phyloP scores from a whole-genome alignment of 2,888 invertebrate species.

The Drosophila dives region DNA sequence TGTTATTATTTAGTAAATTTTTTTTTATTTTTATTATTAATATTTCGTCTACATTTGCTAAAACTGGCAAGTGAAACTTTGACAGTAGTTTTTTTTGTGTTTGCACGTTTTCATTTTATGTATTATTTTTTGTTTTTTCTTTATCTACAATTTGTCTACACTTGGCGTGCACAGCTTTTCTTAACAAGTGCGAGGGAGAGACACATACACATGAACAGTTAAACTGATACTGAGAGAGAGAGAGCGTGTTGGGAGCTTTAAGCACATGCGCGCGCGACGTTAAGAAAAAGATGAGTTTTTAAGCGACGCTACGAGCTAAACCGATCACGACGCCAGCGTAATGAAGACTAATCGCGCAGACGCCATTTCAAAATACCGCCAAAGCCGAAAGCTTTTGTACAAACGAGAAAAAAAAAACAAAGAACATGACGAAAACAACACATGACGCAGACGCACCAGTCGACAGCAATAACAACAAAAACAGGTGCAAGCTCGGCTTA shows the following conservation, averaged over 20 bases:
- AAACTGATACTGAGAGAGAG: constrained; percentile 13
- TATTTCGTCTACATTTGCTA: constrained; percentile 8
- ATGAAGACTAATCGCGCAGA: constrained; percentile 64
- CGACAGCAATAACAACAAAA: constrained; percentile 11
- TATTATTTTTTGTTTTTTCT: constrained; percentile 22
- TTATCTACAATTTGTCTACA: constrained; percentile 73
- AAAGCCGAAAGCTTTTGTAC: constrained; percentile 54
- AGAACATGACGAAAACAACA: constrained; percentile 34
- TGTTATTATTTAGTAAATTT: constrained; percentile 14
- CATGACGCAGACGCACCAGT: constrained; percentile 31
- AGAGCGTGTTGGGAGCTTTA: constrained; percentile 55
- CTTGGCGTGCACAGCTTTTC: constrained; percentile 69
- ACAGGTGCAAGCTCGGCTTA: constrained; percentile 26
- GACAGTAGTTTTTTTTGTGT: constrained; percentile 35
- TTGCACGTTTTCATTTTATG: constrained; percentile 73
- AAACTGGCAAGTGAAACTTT: constrained; percentile 65
- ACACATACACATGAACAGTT: constrained; percentile 6
- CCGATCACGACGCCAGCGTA: constrained; percentile 72
- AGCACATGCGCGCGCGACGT: constrained; percentile 54
- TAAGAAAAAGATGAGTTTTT: constrained; percentile 17
- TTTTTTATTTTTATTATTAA: constrained; percentile 12
- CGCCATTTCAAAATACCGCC: constrained; percentile 55
- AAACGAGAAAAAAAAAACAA: constrained; percentile 48
- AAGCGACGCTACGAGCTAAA: constrained; percentile 26
- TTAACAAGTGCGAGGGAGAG: constrained; percentile 54